These are phyloP conservation scores for Itoplectis maculator DNA, from an alignment of 2,888 invertebrate genomes.

Conservation along the genomic window DNA sequence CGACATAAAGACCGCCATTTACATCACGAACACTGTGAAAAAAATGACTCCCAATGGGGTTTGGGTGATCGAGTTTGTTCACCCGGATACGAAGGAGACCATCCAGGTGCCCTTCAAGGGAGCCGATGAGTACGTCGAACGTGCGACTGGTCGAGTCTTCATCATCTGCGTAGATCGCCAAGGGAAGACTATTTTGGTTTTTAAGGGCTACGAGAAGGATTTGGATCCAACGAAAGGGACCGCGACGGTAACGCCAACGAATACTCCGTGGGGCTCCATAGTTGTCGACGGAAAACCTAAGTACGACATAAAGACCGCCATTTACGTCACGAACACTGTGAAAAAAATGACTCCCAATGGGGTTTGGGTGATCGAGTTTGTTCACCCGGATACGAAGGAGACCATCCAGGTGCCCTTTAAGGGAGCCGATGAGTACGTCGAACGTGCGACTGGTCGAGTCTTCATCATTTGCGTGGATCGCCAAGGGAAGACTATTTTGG, in stretches of 20 bases:
- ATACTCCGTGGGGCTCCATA: constrained; percentile 1
- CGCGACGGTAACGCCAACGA: background rate
- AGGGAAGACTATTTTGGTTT: constrained; percentile 10
- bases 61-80: background rate
- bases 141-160: constrained; percentile 4
- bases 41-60: background rate
- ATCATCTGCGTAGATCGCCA: constrained; percentile 29
- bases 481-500: constrained; percentile 34
- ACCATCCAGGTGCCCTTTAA: background rate
- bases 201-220: background rate
- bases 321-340: background rate
- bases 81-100: constrained; percentile 5
- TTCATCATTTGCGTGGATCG: constrained; percentile 48
- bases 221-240: background rate
- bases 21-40: background rate
- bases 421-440: constrained; percentile 9
- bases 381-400: constrained; percentile 6
- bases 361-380: background rate
- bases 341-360: background rate
- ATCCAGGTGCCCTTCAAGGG: background rate
- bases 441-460: constrained; percentile 4
- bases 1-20: constrained; percentile 3
- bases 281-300: background rate
- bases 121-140: constrained; percentile 19
- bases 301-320: constrained; percentile 17